phyloP scores from a whole-genome alignment of 2,113 vertebrate genomes.

The Kryptolebias marmoratus region DNA sequence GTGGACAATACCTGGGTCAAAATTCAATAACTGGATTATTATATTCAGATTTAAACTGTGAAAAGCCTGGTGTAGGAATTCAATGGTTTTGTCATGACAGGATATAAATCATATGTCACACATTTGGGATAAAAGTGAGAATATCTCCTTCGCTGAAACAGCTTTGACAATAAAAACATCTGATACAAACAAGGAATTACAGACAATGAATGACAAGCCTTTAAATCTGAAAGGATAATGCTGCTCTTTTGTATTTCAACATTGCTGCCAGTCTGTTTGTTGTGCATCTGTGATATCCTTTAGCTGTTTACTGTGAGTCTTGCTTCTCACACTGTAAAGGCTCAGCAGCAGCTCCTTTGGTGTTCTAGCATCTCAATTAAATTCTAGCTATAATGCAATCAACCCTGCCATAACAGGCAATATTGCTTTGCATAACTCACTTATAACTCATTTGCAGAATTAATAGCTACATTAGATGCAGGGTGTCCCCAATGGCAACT shows the following conservation, averaged over 20 bases:
- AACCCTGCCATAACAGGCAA: conserved; percentile 51
- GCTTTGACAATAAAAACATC: conserved; percentile 6
- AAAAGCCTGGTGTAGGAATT: not conserved
- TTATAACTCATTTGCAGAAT: conserved; percentile 72
- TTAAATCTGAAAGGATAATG: conserved; percentile 15
- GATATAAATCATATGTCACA: not conserved
- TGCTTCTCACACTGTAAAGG: conserved; percentile 3
- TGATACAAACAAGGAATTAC: not conserved
- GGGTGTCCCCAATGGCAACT: conserved; percentile 55
- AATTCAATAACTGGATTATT: not conserved
- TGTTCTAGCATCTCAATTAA: conserved; percentile 59
- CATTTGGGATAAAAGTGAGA: conserved; percentile 16
- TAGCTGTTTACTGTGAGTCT: conserved; percentile 12
- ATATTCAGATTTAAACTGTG: not conserved
- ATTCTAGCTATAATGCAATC: conserved; percentile 60
- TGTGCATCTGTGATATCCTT: conserved; percentile 11
- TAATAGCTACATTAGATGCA: conserved; percentile 62
- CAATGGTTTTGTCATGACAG: not conserved
- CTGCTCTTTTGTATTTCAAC: conserved; percentile 8
- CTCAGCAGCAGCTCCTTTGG: conserved; percentile 27
- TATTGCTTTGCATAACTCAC: conserved; percentile 56
- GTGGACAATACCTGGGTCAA: too few relatives aligned
- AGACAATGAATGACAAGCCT: conserved; percentile 14
- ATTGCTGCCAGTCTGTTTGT: conserved; percentile 13
- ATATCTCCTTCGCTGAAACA: not conserved